Base-by-base conservation (phyloP, 2,888 invertebrate genomes). In the Nemoura dubitans region DNA sequence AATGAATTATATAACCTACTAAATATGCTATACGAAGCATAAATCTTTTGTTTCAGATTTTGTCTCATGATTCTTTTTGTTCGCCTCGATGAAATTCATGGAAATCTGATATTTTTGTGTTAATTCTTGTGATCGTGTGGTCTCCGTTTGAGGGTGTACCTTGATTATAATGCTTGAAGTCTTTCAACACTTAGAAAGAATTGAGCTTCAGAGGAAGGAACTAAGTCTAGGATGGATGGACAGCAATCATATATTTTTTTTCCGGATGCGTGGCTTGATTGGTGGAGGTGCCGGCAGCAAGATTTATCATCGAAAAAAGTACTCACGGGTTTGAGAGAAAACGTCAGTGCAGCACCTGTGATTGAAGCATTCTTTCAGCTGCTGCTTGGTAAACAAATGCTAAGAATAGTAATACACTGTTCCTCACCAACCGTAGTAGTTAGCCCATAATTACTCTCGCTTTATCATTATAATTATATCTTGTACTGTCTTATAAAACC, bases 381-480 rank as follows among this genome's bases (percentile, higher is more conserved):
- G 59, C 59, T 59, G 59, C 59, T 59, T 59, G 59, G 16, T 59
- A 59, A 59, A 59, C 59, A 59, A 59, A 59, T 59, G 59, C 59
- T 7, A 14, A 59, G 59, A 21, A n/a, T n/a, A n/a, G n/a, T n/a
- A 59, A 59, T 59, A 21, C 59, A 21, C 21, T 59, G 16, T 59
- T 59, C 59, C 10, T 36, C 10, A 36, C 36, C 59, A 59, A 59
- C 59, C 59, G 21, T 7, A 16, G 59, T 36, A 36, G 36, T 3
- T 59, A 59, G 59, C 16, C 59, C 59, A 59, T 59, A 59, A 59
- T 59, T 59, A 59, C 59, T 59, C 16, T 59, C 59, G 59, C 59
- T 59, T 59, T 59, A 59, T 59, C 59, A 59, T 59, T 59, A 59
- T 59, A 59, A 59, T 59, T 59, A 59, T 59, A 59, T 59, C 59